Evolutionary conservation across 2,888 invertebrate genomes (phyloP), one percentile per base, ranked within the genome.

Genomic region (Andrena fulva): DNA sequence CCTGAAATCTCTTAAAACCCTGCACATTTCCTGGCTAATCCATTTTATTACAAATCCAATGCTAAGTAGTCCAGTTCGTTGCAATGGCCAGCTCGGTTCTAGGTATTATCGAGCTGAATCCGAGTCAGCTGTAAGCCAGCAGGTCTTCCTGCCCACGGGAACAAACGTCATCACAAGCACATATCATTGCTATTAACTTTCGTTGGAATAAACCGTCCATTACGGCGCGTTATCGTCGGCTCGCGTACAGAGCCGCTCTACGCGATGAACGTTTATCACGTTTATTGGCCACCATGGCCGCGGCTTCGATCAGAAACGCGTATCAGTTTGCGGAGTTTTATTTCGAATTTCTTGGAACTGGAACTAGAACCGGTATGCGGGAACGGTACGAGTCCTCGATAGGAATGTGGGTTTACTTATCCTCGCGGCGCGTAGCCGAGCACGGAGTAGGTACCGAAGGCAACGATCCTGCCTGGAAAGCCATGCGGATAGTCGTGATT

Each of bases 321-420:
- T 72, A 75, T 64, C 42, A 10, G 60, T 35, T 54, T 27, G 64
- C n/a, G 16, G 35, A 12, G 82, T 72, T 77, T 82, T 78, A 75
- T 71, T 84, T 84, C 62, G 62, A 82, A 69, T 71, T 71, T 66
- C 62, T 78, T 50, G 48, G 20, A 42, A 74, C 70, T 69, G 74
- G 71, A 72, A 63, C 59, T 72, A 54, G 59, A 75, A 75, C 82
- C 78, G 84, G 75, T 78, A 78, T 63, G 33, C 35, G 29, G 24
- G 54, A 75, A 73, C 75, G 63, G 69, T 76, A 84, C 75, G 64
- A 76, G 70, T 59, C 16, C 76, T 16, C 64, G 56, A 48, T 27
- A 48, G 72, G 82, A 72, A 84, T 82, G 83, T 77, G 82, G 78
- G 76, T 79, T 82, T 76, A 75, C 82, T 82, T 79, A 79, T 78